Conservation (phyloP, 2,888 invertebrate genomes). For the Ormyrus thymus region DNA sequence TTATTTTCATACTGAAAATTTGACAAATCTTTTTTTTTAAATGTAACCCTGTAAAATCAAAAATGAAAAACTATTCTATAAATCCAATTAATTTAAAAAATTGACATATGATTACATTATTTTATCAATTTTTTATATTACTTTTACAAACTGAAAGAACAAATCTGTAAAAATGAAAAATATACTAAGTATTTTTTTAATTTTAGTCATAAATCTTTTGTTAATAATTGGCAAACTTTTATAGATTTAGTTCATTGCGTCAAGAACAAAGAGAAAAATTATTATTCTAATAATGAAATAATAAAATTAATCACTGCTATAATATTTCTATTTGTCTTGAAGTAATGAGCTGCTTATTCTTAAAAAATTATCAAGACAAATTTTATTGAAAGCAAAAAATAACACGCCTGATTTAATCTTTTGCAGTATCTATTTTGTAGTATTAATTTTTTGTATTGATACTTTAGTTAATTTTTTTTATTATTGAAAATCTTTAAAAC, state of each 20-base stretch:
- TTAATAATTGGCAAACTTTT: not conserved
- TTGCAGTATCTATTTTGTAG: too few relatives aligned
- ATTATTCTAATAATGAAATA: too few relatives aligned
- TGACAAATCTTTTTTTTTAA: conserved; percentile 34
- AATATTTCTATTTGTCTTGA: too few relatives aligned
- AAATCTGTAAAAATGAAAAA: conserved; percentile 31
- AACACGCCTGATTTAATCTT: too few relatives aligned
- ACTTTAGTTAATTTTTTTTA: not conserved
- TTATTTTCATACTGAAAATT: conserved; percentile 17
- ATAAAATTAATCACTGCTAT: too few relatives aligned
- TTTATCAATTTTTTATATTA: conserved; percentile 19
- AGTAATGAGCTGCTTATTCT: too few relatives aligned
- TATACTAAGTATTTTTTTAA: conserved; percentile 1
- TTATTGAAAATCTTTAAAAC: conserved; percentile 27
- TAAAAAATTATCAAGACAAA: too few relatives aligned
- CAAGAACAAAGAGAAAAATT: too few relatives aligned
- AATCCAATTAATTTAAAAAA: conserved; percentile 36
- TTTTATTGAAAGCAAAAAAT: too few relatives aligned
- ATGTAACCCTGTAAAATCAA: conserved; percentile 34
- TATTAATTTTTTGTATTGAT: too few relatives aligned
- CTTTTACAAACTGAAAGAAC: conserved; percentile 43
- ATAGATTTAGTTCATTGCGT: conserved; percentile 11
- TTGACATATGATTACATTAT: conserved; percentile 22
- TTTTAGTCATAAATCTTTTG: conserved; percentile 3
- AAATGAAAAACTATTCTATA: conserved; percentile 17